Base-by-base conservation (phyloP, 1,140 invertebrate species). In the Nasonia longicornis region DNA sequence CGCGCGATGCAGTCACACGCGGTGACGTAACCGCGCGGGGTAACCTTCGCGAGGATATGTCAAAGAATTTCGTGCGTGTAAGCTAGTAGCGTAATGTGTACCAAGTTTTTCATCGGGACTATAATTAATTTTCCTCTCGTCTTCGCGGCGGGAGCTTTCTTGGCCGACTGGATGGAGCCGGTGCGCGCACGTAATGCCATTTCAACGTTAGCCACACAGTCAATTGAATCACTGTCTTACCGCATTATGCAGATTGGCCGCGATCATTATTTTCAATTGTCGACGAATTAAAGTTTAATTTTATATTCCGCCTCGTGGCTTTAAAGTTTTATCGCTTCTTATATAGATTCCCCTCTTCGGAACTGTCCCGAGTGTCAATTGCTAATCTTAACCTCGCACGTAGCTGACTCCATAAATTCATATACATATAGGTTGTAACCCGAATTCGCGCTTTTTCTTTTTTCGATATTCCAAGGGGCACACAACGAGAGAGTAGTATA, bases 181-280 rank as follows among this genome's bases (percentile, higher is more conserved):
- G 66, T 16, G 10, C 11, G 38, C 35, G 20, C 35, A 63, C 22
- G 45, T 73, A 73, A 79, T 20, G 26, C 3, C 10, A 63, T 48
- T 45, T 45, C 31, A 67, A 12, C 69, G 35, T 58, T 74, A 26
- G 66, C 14, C 22, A 72, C 22, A 72, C 16, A 38, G 42, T 72
- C 76, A 82, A 82, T 82, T 82, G 80, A 82, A 82, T 82, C 63
- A 78, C 76, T 77, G 76, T 74, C 69, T 78, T 82, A 78, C 2
- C 70, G 26, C 45, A 81, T 81, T 77, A 82, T 82, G 70, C 71
- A 74, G 42, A 82, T 82, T 82, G 76, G 31, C 58, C 42, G 38
- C 38, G 58, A 81, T 81, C 74, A 66, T 82, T 82, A 78, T 69
- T 82, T 78, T 58, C 81, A 82, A 78, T 82, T 82, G 76, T 42